These are phyloP conservation scores for Cheilosia vulpina DNA, from an alignment of 2,888 invertebrate genomes.

Conservation along the genomic window DNA sequence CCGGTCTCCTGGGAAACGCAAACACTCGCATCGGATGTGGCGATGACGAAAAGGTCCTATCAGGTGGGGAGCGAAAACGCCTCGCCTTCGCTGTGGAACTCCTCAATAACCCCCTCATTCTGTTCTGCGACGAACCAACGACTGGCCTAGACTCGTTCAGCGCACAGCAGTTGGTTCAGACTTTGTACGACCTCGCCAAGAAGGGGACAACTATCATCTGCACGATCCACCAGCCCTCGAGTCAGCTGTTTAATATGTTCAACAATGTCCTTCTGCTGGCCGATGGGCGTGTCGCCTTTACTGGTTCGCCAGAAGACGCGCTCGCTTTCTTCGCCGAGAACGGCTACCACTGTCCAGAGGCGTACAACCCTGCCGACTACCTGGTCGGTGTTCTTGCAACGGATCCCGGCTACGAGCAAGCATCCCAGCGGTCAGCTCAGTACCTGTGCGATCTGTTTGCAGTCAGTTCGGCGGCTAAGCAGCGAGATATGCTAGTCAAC, in stretches of 20 bases:
- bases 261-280: slow-evolving; percentile 91
- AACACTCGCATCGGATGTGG: slow-evolving; percentile 91
- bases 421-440: slow-evolving; percentile 88
- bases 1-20: slow-evolving; percentile 89
- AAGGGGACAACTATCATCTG: slow-evolving; percentile 94
- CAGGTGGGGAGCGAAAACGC: slow-evolving; percentile 97
- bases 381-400: slow-evolving; percentile 93
- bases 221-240: slow-evolving; percentile 97
- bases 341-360: slow-evolving; percentile 90
- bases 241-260: slow-evolving; percentile 93
- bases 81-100: slow-evolving; percentile 96
- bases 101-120: slow-evolving; percentile 93
- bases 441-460: slow-evolving; percentile 91
- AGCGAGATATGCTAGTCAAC: slow-evolving; percentile 90
- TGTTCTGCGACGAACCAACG: slow-evolving; percentile 98
- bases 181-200: slow-evolving; percentile 88
- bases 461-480: slow-evolving; percentile 90
- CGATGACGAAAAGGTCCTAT: slow-evolving; percentile 91
- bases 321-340: slow-evolving; percentile 89
- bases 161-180: slow-evolving; percentile 91
- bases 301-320: slow-evolving; percentile 89
- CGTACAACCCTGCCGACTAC: slow-evolving; percentile 96
- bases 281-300: slow-evolving; percentile 93
- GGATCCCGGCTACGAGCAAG: slow-evolving; percentile 90
- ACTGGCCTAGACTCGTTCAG: slow-evolving; percentile 96